A percentile compares a stretch with the other conserved stretches of the same genome.
These are phyloP conservation scores for Prunella strophiata DNA, from an alignment of 2,797 vertebrate species.

Conservation along the genomic window DNA sequence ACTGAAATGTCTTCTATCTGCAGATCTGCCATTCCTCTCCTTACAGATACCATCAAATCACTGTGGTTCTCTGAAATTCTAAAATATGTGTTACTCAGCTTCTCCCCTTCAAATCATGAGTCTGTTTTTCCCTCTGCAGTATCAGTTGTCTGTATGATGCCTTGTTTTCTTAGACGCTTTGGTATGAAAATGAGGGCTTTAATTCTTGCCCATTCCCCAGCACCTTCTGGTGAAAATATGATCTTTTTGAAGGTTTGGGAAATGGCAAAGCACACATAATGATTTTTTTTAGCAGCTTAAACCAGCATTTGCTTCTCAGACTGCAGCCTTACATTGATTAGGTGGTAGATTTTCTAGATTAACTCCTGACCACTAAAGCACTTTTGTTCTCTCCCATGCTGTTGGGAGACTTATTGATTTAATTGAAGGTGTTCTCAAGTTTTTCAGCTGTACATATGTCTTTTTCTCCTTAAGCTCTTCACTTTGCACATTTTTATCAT, in stretches of 20 bases:
- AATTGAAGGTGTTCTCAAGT: neutral
- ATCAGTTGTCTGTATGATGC: neutral
- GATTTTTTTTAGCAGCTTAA: neutral
- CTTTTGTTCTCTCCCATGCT: slow-evolving; percentile 6
- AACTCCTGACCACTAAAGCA: neutral
- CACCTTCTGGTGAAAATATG: neutral
- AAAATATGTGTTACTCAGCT: neutral
- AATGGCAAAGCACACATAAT: neutral
- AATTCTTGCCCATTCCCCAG: neutral
- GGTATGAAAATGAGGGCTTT: neutral
- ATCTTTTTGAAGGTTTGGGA: neutral
- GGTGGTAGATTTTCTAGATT: slow-evolving; percentile 28
- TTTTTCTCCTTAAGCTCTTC: slow-evolving; percentile 32
- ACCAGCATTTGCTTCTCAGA: neutral
- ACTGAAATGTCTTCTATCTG: neutral
- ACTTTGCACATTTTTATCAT: neutral
- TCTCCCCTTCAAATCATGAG: neutral
- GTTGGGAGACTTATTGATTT: slow-evolving; percentile 28
- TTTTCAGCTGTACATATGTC: neutral
- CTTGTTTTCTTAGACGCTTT: neutral
- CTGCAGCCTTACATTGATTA: neutral
- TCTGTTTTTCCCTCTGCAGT: neutral
- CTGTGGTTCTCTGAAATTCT: neutral
- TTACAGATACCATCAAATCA: neutral
- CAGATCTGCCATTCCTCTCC: neutral